phyloP scores from a whole-genome alignment of 2,888 invertebrate genomes.

The Alcis repandata region DNA sequence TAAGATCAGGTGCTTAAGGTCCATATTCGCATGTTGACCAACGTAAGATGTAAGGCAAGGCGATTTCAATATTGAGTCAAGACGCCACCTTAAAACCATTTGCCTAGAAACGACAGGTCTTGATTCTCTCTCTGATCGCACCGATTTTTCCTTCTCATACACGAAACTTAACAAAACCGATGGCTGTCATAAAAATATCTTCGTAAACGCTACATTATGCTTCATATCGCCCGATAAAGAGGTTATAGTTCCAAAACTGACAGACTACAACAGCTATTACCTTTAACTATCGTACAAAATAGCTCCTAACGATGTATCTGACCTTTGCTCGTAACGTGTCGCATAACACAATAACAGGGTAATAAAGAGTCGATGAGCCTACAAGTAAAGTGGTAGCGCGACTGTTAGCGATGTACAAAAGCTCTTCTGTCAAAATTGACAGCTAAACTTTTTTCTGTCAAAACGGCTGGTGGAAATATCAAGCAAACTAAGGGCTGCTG shows the following conservation, averaged over 20 bases:
- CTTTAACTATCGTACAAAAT: conserved; percentile 44
- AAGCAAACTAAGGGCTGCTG: too few species aligned
- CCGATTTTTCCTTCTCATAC: too few species aligned
- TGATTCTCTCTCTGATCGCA: too few species aligned
- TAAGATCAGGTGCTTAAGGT: too few species aligned
- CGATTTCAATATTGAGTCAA: too few species aligned
- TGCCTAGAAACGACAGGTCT: too few species aligned
- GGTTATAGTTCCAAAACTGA: conserved; percentile 39
- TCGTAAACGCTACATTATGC: conserved; percentile 25
- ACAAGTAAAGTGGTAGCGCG: conserved; percentile 27
- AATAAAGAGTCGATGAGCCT: conserved; percentile 47
- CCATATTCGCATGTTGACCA: too few species aligned
- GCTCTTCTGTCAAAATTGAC: too few species aligned
- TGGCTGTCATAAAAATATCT: conserved; percentile 4
- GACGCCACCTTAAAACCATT: too few species aligned
- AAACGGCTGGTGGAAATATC: too few species aligned
- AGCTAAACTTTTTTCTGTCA: too few species aligned
- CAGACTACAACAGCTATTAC: conserved; percentile 40
- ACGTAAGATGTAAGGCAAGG: too few species aligned
- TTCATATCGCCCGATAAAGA: conserved; percentile 35
- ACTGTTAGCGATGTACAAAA: conserved; percentile 3
- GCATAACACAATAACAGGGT: conserved; percentile 48
- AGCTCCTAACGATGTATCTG: conserved; percentile 46
- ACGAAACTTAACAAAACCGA: background rate
- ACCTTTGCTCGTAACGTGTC: conserved; percentile 47